A percentile compares a stretch with the other conserved stretches of the same genome.
Conservation (phyloP, 2,888 invertebrate genomes). For the Anoncus sp. region DNA sequence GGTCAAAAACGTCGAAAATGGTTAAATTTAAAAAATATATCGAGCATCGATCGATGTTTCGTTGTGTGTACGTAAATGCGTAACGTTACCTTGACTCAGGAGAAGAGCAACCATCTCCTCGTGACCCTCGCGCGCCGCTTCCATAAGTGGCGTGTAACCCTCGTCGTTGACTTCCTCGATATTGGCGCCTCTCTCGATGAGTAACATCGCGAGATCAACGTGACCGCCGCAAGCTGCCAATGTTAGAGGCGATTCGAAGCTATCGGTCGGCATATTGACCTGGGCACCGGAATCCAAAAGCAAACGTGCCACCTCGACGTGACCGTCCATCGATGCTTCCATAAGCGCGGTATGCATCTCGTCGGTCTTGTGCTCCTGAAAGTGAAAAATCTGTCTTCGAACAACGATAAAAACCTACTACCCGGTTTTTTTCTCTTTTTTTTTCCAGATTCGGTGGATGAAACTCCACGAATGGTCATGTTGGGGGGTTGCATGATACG, state of each 20-base stretch:
- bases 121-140: constrained; percentile 99
- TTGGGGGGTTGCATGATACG: no score
- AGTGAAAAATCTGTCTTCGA: constrained; percentile 53
- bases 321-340: constrained; percentile 99
- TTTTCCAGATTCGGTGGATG: no score
- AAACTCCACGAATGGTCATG: no score
- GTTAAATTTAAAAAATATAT: no score
- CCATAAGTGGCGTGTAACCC: constrained; percentile 99
- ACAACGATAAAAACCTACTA: constrained; percentile 36
- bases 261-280: constrained; percentile 99
- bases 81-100: constrained; percentile 89
- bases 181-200: constrained; percentile 98
- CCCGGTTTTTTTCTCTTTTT: constrained; percentile 2
- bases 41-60: no score
- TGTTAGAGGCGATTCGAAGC: constrained; percentile 99
- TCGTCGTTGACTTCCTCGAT: constrained; percentile 99
- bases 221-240: constrained; percentile 99
- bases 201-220: constrained; percentile 97
- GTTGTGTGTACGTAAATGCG: no score
- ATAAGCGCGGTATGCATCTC: constrained; percentile 99
- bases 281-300: constrained; percentile 98
- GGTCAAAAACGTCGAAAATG: constrained; percentile 49
- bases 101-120: constrained; percentile 99
- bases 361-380: constrained; percentile 98
- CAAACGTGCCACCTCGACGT: constrained; percentile 98